Conservation (phyloP, 2,113 vertebrate genomes). For the Stigmatopora argus region DNA sequence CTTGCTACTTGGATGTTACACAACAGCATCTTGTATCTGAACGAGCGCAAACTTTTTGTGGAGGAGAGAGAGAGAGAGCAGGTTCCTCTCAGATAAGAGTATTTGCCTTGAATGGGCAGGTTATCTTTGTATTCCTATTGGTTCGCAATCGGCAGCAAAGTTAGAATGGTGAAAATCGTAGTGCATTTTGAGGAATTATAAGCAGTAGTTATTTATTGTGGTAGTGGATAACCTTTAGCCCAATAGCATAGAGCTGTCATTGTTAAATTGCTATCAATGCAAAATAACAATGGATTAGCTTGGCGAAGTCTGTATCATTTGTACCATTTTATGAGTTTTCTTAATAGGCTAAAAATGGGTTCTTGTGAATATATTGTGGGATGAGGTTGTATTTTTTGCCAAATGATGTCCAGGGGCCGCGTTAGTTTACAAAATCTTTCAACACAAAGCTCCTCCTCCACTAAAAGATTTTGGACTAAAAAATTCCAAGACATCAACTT, state of each 20-base stretch:
- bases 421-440: no score
- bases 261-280: not conserved
- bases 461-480: no score
- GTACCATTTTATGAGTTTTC: no score
- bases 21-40: slow-evolving; percentile 47
- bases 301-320: no score
- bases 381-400: no score
- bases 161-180: not conserved
- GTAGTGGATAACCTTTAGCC: not conserved
- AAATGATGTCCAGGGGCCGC: no score
- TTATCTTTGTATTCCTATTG: not conserved
- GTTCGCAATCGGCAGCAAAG: not conserved
- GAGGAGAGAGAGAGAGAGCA: slow-evolving; percentile 12
- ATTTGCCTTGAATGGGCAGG: no score
- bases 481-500: no score
- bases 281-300: not conserved
- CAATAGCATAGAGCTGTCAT: not conserved
- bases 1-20: slow-evolving; percentile 32
- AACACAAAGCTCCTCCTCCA: no score
- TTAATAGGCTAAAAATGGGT: no score
- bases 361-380: no score
- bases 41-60: slow-evolving; percentile 41
- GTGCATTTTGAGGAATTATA: not conserved
- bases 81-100: not conserved
- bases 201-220: not conserved